Percentiles rank a stretch among this genome's conserved stretches.
phyloP scores from a whole-genome alignment of 2,797 vertebrate species.

The Morelia viridis region DNA sequence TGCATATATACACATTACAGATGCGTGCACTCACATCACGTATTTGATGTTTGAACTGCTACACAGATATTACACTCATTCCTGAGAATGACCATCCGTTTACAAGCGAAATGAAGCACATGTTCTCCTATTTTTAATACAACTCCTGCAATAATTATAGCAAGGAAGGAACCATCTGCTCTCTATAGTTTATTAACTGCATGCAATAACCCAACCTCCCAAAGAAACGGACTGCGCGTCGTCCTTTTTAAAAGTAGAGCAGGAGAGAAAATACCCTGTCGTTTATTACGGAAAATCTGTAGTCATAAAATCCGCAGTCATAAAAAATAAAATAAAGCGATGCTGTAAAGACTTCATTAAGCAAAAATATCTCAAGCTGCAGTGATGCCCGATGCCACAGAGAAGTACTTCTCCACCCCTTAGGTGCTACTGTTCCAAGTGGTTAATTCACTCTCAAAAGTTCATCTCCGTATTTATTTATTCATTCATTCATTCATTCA shows the following conservation, averaged over 20 bases:
- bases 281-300: not conserved
- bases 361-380: not conserved
- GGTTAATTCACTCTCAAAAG: not conserved
- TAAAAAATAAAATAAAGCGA: not conserved
- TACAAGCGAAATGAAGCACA: not conserved
- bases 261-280: not conserved
- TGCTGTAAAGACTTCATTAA: not conserved
- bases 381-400: not conserved
- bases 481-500: no score
- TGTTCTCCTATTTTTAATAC: not conserved
- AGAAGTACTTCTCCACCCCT: not conserved
- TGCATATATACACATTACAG: not conserved
- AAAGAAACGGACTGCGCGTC: not conserved
- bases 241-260: not conserved
- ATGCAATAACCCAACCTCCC: not conserved
- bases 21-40: not conserved
- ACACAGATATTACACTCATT: not conserved
- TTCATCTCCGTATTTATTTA: not conserved
- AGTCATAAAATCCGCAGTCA: not conserved
- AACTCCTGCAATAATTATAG: not conserved
- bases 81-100: not conserved
- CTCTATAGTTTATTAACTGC: not conserved
- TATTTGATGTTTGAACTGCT: not conserved
- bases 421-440: not conserved
- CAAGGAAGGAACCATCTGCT: not conserved